These are phyloP conservation scores for Lepeophtheirus nordmannii DNA, from an alignment of 2,888 invertebrate genomes.

Conservation along the genomic window DNA sequence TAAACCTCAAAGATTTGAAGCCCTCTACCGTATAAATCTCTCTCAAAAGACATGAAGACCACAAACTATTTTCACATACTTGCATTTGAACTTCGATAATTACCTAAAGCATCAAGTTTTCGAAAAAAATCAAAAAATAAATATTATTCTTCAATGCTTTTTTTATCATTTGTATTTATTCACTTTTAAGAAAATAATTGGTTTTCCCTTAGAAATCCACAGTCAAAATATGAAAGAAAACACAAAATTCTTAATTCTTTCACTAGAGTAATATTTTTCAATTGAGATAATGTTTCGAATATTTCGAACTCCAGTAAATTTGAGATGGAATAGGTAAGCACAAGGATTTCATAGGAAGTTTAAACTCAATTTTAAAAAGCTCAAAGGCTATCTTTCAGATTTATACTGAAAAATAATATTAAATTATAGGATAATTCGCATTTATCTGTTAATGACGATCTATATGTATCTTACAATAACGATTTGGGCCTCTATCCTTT, in stretches of 20 bases:
- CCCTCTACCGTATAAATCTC: neutral
- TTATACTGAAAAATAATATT: too few species aligned
- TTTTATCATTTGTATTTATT: neutral
- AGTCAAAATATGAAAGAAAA: neutral
- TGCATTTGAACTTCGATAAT: neutral
- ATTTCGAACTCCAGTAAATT: neutral
- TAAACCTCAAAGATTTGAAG: too few species aligned
- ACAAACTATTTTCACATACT: neutral
- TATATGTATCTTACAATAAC: too few species aligned
- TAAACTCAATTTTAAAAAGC: neutral
- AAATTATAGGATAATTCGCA: too few species aligned
- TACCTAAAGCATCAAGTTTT: neutral
- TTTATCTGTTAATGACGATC: too few species aligned
- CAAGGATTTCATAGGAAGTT: neutral
- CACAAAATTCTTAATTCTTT: neutral
- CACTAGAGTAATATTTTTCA: neutral
- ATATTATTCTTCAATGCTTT: neutral
- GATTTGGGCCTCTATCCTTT: too few species aligned
- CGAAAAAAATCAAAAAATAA: too few species aligned
- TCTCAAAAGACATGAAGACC: neutral
- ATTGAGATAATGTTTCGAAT: neutral
- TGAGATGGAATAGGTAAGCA: neutral
- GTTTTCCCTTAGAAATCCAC: neutral
- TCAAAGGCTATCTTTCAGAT: too few species aligned
- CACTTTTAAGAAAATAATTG: neutral